Evolutionary conservation across 2,888 invertebrate genomes (phyloP).

Genomic region (Bombylius major): DNA sequence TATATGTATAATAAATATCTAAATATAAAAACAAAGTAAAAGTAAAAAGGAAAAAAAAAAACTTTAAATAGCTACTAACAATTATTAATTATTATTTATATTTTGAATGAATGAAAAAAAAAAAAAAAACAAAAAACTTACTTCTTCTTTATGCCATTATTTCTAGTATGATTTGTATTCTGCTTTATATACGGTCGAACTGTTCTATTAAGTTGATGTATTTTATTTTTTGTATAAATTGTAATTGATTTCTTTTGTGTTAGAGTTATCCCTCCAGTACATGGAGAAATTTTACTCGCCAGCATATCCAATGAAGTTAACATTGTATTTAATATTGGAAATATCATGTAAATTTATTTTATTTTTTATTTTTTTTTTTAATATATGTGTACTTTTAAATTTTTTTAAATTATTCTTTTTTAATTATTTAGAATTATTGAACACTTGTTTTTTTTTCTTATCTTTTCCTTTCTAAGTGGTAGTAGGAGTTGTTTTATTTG

Average conservation of each 20-base stretch:
- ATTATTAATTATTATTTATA: neutral
- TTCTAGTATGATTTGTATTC: conserved; percentile 25
- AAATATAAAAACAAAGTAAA: neutral
- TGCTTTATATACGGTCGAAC: conserved; percentile 28
- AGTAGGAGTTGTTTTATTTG: too few species aligned
- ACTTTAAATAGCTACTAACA: neutral
- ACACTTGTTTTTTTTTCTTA: too few species aligned
- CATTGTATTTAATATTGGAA: conserved; percentile 42
- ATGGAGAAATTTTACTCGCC: conserved; percentile 82
- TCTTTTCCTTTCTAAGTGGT: too few species aligned
- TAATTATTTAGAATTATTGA: too few species aligned
- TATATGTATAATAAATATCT: too few species aligned
- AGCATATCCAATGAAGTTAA: conserved; percentile 77
- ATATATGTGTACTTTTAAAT: too few species aligned
- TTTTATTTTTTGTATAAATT: conserved; percentile 18
- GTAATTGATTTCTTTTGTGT: conserved; percentile 23
- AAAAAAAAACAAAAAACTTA: too few species aligned
- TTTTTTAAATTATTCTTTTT: too few species aligned
- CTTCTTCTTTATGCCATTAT: conserved; percentile 34
- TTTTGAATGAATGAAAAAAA: neutral
- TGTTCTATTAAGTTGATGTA: conserved; percentile 26
- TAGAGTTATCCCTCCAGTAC: conserved; percentile 40
- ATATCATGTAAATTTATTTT: conserved; percentile 3
- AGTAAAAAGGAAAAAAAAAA: neutral
- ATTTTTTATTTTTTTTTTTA: conserved; percentile 2